Evolutionary conservation across 1,140 invertebrate genomes (phyloP), one percentile per base, ranked within the genome.

Genomic region (Microplitis demolitor): DNA sequence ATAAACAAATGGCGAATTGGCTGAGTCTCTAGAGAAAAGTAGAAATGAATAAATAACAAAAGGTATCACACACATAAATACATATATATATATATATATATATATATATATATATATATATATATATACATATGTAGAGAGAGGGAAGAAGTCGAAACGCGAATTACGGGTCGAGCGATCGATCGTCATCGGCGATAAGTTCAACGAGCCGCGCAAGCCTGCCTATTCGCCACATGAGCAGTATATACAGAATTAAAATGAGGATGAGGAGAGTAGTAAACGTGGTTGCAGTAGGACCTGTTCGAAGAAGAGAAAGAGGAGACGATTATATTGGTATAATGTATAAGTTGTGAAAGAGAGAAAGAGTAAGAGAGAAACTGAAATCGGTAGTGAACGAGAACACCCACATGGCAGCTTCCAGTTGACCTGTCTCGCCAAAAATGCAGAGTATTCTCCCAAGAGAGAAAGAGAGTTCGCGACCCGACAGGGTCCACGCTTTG

Each of bases 371-470:
- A 35, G 14, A 39, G 62, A 50, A 13, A 14, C 39, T 62, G 53
- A 45, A 50, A 70, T 56, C 33, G 11, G 45, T 50, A 56, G 39
- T 31, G 8, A 24, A 35, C 34, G 31, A 58, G 53, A 50, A 60
- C 31, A 35, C 64, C 34, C 45, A 68, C 56, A 71, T 67, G 35
- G 74, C 61, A 76, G 75, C 77, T 80, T 80, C 78, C 76, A 74
- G 78, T 78, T 80, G 80, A 81, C 78, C 78, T 79, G 77, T 77
- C 77, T 77, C 72, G 54, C 74, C 70, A 74, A 78, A 81, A 80
- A 78, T 80, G 80, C 74, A 76, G 78, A 68, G 60, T 56, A 63
- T 71, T 71, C 70, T 71, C 63, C 69, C 51, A 64, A 45, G 56
- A 56, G 31, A 51, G 33, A 14, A n/a, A 72, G 16, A 37, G 14